Conservation (phyloP, 2,797 vertebrate species). For the Melanotaenia pygmaea region DNA sequence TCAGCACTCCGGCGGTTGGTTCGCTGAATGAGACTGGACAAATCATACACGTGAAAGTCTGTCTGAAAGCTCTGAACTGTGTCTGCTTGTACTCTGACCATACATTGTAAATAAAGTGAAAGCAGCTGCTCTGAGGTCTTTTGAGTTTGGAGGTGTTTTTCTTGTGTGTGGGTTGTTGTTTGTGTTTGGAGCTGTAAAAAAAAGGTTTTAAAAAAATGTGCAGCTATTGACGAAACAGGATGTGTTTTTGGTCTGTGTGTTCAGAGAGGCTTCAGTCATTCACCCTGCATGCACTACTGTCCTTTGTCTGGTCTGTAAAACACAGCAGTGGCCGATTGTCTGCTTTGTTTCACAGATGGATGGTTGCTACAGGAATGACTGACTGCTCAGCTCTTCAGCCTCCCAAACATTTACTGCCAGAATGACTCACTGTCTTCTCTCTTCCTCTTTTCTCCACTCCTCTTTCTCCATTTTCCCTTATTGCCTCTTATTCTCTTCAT, state of each 20-base stretch:
- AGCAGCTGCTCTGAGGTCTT: slow-evolving; percentile 25
- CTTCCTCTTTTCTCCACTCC: slow-evolving; percentile 16
- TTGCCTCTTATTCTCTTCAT: slow-evolving; percentile 8
- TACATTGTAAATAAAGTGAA: slow-evolving; percentile 22
- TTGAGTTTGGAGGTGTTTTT: slow-evolving; percentile 24
- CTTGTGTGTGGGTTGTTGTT: slow-evolving; percentile 4
- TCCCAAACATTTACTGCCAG: slow-evolving; percentile 46
- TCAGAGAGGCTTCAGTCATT: slow-evolving; percentile 47
- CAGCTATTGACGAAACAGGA: slow-evolving; percentile 24
- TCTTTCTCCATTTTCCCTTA: slow-evolving; percentile 11
- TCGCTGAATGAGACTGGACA: slow-evolving; percentile 31
- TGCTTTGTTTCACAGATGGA: slow-evolving; percentile 49
- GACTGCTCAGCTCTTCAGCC: slow-evolving; percentile 36
- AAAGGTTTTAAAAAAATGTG: slow-evolving; percentile 3
- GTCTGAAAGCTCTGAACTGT: slow-evolving; percentile 6
- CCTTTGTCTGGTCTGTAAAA: slow-evolving; percentile 61
- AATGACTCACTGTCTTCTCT: slow-evolving; percentile 49
- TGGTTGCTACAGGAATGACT: slow-evolving; percentile 53
- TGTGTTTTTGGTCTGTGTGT: slow-evolving; percentile 35
- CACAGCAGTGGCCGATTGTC: slow-evolving; percentile 55
- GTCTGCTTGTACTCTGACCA: slow-evolving; percentile 3
- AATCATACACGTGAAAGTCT: slow-evolving; percentile 27
- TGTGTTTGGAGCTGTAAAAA: slow-evolving; percentile 43
- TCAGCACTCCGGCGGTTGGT: slow-evolving; percentile 18
- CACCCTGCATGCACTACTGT: slow-evolving; percentile 46